Evolutionary conservation across 2,797 vertebrate genomes (phyloP).

Genomic region (Typhlichthys subterraneus): DNA sequence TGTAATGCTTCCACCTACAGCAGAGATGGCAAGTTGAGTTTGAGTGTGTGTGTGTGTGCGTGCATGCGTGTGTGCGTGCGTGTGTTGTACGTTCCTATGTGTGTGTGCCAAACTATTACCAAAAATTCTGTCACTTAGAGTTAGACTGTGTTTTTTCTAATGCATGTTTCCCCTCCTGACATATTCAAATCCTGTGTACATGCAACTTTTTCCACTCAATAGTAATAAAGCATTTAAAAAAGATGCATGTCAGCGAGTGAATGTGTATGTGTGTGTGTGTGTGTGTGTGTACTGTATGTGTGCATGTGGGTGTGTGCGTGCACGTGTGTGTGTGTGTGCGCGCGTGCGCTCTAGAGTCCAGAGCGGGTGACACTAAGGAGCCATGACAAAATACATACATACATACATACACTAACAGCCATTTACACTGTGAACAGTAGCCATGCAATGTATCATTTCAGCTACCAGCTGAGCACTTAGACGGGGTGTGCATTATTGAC

Average conservation of each 20-base stretch:
- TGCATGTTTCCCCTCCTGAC: too few relatives aligned
- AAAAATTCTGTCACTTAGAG: constrained; percentile 6
- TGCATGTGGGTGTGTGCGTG: constrained; percentile 38
- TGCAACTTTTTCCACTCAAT: not conserved
- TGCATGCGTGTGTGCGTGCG: not conserved
- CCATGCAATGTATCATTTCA: constrained; percentile 62
- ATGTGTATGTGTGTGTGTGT: not conserved
- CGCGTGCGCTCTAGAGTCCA: constrained; percentile 27
- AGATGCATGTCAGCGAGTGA: constrained; percentile 28
- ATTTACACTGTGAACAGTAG: constrained; percentile 63
- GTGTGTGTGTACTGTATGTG: constrained; percentile 1
- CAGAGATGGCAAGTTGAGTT: not conserved
- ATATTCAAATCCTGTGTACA: not conserved
- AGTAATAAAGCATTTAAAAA: constrained; percentile 28
- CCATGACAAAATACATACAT: constrained; percentile 58
- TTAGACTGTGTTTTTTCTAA: constrained; percentile 1
- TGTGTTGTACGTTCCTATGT: constrained; percentile 11
- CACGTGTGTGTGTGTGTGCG: constrained; percentile 4
- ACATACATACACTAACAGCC: constrained; percentile 49
- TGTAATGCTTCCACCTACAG: not conserved
- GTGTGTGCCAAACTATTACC: constrained; percentile 25
- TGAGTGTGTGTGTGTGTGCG: constrained; percentile 4
- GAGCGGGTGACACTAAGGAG: constrained; percentile 70
- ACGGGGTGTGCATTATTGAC: constrained; percentile 64
- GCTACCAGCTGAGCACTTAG: constrained; percentile 44